Base-by-base conservation (phyloP, 2,113 vertebrate genomes). In the Euleptes europaea region DNA sequence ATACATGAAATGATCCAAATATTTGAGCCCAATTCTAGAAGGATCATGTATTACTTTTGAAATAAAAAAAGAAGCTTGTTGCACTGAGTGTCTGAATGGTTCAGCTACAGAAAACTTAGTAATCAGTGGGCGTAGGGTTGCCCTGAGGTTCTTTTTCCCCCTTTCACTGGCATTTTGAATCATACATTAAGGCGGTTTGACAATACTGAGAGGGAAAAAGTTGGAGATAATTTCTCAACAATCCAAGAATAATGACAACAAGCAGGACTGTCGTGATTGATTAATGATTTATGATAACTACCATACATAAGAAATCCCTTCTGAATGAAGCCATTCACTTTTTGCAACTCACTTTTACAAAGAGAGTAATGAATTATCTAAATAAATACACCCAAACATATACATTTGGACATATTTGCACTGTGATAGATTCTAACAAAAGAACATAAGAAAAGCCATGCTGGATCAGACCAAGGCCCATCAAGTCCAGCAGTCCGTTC, bases 211-310 rank as follows among this genome's bases (percentile, higher is more conserved):
- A 76, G 71, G 49, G 90, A 66, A 85, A 54, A 2, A 78, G 63
- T 82, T 86, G 84, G 33, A 63, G 10, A 42, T 78, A 77, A 60
- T 67, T 66, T 33, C 70, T 83, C 4, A 84, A 0, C 17, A 85
- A 23, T 5, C 19, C 6, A 67, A 40, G 71, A 65, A 66, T 51
- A 86, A 88, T 28, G 88, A 4, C 82, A 89, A 89, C 81, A 80
- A 78, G 73, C 1, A 71, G n/a, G 67, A 44, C 87, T 76, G 81
- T 90, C 69, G 80, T 80, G 6, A 44, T 70, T 51, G 49, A 75
- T 92, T 91, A 80, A 81, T 88, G 85, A 89, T 92, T 91, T 65
- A n/a, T 73, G 42, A 91, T 93, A 90, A 78, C 33, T 19, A 15
- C 4, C 80, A 85, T 93, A 92, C 90, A 65, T 81, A 91, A 87